Conservation (phyloP, 2,888 invertebrate species). For the Mythimna loreyi region DNA sequence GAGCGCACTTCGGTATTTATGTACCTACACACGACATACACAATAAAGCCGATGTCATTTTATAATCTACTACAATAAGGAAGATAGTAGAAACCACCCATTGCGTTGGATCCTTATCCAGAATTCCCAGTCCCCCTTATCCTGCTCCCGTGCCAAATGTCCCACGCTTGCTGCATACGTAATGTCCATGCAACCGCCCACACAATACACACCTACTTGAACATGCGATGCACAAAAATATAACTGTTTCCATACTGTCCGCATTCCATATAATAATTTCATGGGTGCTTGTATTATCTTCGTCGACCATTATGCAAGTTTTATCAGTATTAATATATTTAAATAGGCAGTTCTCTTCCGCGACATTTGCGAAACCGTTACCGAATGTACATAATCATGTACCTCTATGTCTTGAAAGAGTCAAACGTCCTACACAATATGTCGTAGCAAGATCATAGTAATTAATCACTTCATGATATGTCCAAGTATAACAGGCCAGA, state of each 20-base stretch:
- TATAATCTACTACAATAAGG: constrained; percentile 10
- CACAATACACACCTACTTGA: constrained; percentile 69
- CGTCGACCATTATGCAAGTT: constrained; percentile 37
- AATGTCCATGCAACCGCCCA: constrained; percentile 69
- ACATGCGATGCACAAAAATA: constrained; percentile 81
- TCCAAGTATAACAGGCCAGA: no score
- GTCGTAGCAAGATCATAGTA: no score
- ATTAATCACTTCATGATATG: no score
- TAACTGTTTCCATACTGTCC: constrained; percentile 73
- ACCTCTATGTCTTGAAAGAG: constrained; percentile 14
- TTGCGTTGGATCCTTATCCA: constrained; percentile 81
- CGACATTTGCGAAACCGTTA: constrained; percentile 19
- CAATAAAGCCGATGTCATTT: constrained; percentile 11
- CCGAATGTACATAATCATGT: constrained; percentile 16
- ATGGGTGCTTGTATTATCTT: constrained; percentile 52
- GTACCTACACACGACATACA: background rate
- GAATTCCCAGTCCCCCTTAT: constrained; percentile 80
- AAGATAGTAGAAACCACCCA: constrained; percentile 77
- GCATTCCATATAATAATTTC: constrained; percentile 59
- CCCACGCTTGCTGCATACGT: constrained; percentile 79
- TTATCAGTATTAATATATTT: constrained; percentile 32
- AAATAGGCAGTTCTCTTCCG: constrained; percentile 15
- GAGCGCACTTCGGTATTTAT: constrained; percentile 9
- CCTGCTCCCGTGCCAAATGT: constrained; percentile 82
- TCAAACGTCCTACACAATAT: constrained; percentile 4